phyloP scores from a whole-genome alignment of 2,113 vertebrate genomes.

The Cyphomyrus plagiostoma region DNA sequence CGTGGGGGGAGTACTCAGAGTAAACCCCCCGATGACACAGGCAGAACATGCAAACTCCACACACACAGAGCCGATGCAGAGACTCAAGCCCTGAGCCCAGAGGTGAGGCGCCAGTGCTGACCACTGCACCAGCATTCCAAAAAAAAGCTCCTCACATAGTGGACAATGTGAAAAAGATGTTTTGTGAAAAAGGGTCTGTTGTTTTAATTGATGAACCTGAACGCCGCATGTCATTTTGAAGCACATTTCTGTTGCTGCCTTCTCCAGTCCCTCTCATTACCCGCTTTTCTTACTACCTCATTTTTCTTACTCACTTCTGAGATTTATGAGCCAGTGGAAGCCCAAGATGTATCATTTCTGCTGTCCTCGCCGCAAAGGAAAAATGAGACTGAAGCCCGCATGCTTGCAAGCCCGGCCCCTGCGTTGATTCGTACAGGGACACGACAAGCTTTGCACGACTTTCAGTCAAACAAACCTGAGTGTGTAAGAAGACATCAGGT shows the following conservation, averaged over 20 bases:
- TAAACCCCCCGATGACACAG: neutral
- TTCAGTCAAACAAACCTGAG: neutral
- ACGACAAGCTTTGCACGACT: neutral
- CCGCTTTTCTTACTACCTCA: conserved; percentile 1
- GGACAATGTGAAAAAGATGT: neutral
- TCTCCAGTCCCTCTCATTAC: conserved; percentile 26
- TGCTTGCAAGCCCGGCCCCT: conserved; percentile 3
- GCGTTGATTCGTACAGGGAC: neutral
- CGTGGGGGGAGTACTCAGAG: neutral
- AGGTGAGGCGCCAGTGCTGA: neutral
- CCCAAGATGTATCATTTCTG: conserved; percentile 18
- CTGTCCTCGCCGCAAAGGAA: too few species aligned
- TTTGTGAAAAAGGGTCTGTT: neutral
- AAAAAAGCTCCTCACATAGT: neutral
- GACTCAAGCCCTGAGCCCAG: neutral
- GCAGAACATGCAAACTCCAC: neutral
- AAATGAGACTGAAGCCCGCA: neutral
- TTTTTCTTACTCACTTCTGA: conserved; percentile 4
- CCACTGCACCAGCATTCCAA: neutral
- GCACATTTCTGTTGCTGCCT: conserved; percentile 32
- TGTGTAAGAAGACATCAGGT: neutral
- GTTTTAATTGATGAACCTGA: conserved; percentile 36
- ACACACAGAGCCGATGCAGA: neutral
- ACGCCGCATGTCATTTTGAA: conserved; percentile 33
- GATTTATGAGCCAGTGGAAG: conserved; percentile 23